These are phyloP conservation scores for Microctenopoma steveboyesi DNA, from an alignment of 2,797 vertebrate genomes.

Conservation along the genomic window DNA sequence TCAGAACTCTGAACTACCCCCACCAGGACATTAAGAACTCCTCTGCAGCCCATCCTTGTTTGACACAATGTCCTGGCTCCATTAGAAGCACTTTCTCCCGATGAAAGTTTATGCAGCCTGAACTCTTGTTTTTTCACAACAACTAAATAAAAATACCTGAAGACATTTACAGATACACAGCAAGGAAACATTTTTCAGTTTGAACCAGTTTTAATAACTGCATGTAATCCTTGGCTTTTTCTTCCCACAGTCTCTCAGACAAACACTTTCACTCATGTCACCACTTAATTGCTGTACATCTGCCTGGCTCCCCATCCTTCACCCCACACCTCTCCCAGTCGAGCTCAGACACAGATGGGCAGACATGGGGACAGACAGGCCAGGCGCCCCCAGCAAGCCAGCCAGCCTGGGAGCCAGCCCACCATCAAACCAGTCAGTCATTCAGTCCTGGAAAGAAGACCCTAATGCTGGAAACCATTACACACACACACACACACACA, in stretches of 20 bases:
- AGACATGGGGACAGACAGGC: conserved; percentile 77
- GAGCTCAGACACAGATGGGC: conserved; percentile 72
- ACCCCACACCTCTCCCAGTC: conserved; percentile 76
- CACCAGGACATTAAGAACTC: no score
- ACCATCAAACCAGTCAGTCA: conserved; percentile 46
- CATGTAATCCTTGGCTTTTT: conserved; percentile 10
- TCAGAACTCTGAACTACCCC: no score
- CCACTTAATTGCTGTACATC: conserved; percentile 76
- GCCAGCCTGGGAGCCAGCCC: conserved; percentile 27
- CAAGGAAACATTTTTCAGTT: not conserved
- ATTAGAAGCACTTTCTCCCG: no score
- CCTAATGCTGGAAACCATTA: conserved; percentile 49
- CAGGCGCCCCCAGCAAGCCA: conserved; percentile 56
- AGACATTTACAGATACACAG: not conserved
- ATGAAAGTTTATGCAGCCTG: no score
- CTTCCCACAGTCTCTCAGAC: conserved; percentile 54
- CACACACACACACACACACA: conserved; percentile 13
- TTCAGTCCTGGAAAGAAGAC: conserved; percentile 43
- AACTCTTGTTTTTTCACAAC: not conserved
- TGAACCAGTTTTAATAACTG: conserved; percentile 16
- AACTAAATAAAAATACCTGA: not conserved
- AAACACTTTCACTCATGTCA: conserved; percentile 71
- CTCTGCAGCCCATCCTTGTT: no score
- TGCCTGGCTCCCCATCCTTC: conserved; percentile 83
- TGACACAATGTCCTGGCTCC: no score